These are phyloP conservation scores for Sinocyclocheilus anophthalmus DNA, from an alignment of 2,113 vertebrate genomes.

Conservation along the genomic window DNA sequence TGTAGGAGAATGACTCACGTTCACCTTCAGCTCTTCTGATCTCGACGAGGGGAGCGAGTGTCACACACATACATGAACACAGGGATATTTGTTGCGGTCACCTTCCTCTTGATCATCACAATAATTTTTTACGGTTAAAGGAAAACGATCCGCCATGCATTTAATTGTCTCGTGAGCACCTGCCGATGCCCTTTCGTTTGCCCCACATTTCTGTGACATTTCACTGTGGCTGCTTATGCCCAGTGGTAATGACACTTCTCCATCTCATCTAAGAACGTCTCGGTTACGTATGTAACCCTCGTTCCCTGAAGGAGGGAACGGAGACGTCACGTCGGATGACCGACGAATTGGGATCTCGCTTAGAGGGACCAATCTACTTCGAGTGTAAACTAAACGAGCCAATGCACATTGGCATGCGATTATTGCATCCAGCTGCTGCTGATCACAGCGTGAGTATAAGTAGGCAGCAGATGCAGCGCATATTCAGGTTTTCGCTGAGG, in stretches of 20 bases:
- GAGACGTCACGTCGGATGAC: too few species aligned
- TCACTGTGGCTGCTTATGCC: conserved; percentile 19
- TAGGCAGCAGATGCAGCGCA: too few species aligned
- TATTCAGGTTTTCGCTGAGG: too few species aligned
- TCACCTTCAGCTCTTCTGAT: conserved; percentile 74
- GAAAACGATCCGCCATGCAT: conserved; percentile 65
- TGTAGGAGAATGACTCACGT: conserved; percentile 73
- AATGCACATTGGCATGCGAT: too few species aligned
- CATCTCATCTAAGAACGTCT: conserved; percentile 13
- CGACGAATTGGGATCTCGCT: too few species aligned
- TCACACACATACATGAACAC: conserved; percentile 30
- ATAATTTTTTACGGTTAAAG: conserved; percentile 76
- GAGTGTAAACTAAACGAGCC: too few species aligned
- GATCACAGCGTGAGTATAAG: too few species aligned
- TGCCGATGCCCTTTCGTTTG: conserved; percentile 50
- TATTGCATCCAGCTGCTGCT: too few species aligned
- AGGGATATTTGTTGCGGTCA: conserved; percentile 63
- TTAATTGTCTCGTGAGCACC: conserved; percentile 59
- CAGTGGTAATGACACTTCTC: conserved; percentile 18
- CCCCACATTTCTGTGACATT: background rate
- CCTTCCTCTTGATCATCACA: conserved; percentile 69
- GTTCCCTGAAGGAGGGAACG: too few species aligned
- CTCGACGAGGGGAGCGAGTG: conserved; percentile 17
- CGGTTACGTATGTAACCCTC: too few species aligned
- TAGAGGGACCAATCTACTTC: too few species aligned